Evolutionary conservation across 2,888 invertebrate species (phyloP).

Genomic region (Synergus laeviventris): DNA sequence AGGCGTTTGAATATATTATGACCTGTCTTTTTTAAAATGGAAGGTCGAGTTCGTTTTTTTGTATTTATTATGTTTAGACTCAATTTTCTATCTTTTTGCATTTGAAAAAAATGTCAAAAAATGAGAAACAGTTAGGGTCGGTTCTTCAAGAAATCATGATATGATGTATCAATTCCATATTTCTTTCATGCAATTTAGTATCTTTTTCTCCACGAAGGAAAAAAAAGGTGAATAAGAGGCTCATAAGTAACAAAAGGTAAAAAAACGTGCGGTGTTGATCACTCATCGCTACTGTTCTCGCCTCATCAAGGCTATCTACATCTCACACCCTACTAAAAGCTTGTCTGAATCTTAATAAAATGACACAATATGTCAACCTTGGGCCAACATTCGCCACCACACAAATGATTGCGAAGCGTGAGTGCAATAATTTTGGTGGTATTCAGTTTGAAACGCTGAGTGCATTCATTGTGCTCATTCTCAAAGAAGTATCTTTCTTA

Average conservation of each 20-base stretch:
- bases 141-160: too few species aligned
- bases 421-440: neutral
- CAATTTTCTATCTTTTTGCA: too few species aligned
- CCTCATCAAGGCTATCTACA: constrained; percentile 14
- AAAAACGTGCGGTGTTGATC: neutral
- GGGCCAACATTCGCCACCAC: neutral
- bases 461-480: constrained; percentile 32
- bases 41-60: too few species aligned
- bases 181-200: neutral
- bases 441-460: neutral
- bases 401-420: neutral
- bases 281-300: constrained; percentile 23
- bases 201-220: neutral
- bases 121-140: too few species aligned
- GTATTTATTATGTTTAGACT: too few species aligned
- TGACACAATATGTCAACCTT: constrained; percentile 1
- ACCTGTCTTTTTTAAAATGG: neutral
- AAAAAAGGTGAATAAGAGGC: neutral
- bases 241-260: too few species aligned
- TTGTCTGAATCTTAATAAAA: constrained; percentile 17
- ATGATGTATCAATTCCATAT: neutral
- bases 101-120: too few species aligned
- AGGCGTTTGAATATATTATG: constrained; percentile 34
- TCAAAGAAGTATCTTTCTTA: neutral
- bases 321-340: constrained; percentile 18